Evolutionary conservation across 2,797 vertebrate species (phyloP).

Genomic region (Natrix natrix): DNA sequence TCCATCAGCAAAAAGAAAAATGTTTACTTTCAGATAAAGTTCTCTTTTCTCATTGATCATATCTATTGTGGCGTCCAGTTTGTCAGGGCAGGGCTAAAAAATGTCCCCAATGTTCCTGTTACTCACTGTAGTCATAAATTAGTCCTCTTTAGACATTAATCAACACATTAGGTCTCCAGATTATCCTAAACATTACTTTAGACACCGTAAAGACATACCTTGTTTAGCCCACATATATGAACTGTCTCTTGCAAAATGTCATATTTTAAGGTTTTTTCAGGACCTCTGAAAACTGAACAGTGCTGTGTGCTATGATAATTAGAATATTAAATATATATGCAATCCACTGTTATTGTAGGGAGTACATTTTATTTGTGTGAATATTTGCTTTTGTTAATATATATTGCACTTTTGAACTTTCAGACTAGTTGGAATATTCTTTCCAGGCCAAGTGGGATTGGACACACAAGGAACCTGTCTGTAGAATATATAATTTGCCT

Average conservation of each 20-base stretch:
- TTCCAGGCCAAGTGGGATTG: not conserved
- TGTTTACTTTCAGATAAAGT: not conserved
- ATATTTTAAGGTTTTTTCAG: not conserved
- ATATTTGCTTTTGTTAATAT: too few relatives aligned
- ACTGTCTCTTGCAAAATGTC: not conserved
- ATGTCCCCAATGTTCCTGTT: not conserved
- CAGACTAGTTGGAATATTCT: too few relatives aligned
- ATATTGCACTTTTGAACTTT: too few relatives aligned
- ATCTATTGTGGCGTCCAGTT: not conserved
- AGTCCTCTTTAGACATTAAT: not conserved
- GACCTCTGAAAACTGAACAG: not conserved
- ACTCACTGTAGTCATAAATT: not conserved
- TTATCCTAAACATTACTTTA: not conserved
- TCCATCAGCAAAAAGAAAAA: not conserved
- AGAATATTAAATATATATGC: not conserved
- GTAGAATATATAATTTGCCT: not conserved
- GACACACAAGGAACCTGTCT: not conserved
- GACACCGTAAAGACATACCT: not conserved
- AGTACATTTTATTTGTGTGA: too few relatives aligned
- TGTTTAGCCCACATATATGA: not conserved
- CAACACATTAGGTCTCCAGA: not conserved
- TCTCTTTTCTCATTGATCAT: not conserved
- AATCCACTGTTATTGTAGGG: too few relatives aligned
- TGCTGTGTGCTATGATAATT: not conserved
- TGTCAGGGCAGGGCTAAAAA: not conserved